These are phyloP conservation scores for Pomacea maculata DNA, from an alignment of 1,140 invertebrate genomes.

Conservation along the genomic window DNA sequence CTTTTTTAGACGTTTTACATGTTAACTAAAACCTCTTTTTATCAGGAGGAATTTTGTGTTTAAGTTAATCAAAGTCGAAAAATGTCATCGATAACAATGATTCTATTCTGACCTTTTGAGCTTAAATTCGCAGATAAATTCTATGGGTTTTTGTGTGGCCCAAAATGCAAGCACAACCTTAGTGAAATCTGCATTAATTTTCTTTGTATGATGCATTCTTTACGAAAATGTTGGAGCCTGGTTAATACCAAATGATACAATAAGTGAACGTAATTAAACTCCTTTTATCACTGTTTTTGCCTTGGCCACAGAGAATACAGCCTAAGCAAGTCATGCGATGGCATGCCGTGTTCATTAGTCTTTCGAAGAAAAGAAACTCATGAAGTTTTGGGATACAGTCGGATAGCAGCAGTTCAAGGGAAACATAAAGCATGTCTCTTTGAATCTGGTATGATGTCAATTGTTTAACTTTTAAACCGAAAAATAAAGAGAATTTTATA, in stretches of 20 bases:
- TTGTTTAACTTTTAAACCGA: no score
- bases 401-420: constrained; percentile 49
- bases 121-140: no score
- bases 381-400: constrained; percentile 55
- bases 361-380: constrained; percentile 31
- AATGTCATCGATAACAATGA: no score
- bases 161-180: no score
- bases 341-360: constrained; percentile 51
- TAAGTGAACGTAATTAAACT: not conserved
- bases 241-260: not conserved
- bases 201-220: not conserved
- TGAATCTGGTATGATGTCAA: constrained; percentile 54
- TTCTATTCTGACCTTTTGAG: no score
- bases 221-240: not conserved
- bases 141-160: no score
- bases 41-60: no score
- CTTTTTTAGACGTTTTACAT: no score
- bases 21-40: no score
- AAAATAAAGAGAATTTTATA: no score
- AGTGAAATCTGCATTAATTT: no score
- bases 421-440: constrained; percentile 50
- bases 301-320: constrained; percentile 46
- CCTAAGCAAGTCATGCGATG: constrained; percentile 54
- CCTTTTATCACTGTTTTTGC: not conserved
- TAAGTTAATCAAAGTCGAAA: no score